These are phyloP conservation scores for Pocillopora verrucosa DNA, from an alignment of 64 coral and sea anemone species.

Conservation along the genomic window DNA sequence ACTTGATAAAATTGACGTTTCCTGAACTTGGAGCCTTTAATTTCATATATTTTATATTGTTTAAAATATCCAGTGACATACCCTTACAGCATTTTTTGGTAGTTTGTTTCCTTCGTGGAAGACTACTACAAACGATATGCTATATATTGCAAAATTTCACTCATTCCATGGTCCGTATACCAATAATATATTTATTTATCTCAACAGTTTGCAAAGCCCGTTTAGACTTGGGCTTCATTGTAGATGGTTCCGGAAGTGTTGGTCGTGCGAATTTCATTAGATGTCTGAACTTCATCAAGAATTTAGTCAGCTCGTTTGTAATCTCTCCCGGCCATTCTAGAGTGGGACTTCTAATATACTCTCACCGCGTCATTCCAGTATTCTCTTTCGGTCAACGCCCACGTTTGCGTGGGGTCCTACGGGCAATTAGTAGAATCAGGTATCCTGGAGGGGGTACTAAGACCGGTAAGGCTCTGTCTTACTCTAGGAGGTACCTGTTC, in stretches of 20 bases:
- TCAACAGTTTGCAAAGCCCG: conserved; percentile 63
- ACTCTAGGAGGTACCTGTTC: conserved; percentile 50
- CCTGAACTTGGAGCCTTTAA: conserved; percentile 5
- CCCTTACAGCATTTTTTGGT: too few relatives aligned
- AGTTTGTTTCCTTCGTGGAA: too few relatives aligned
- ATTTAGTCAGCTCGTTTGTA: conserved; percentile 69
- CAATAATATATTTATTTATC: not conserved
- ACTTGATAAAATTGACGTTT: not conserved
- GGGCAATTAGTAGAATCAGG: conserved; percentile 50
- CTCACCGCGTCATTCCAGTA: conserved; percentile 32
- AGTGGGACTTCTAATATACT: conserved; percentile 66
- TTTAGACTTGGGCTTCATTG: conserved; percentile 74
- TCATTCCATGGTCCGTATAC: too few relatives aligned
- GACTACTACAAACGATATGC: too few relatives aligned
- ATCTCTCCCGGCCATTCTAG: conserved; percentile 71
- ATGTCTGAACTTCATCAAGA: conserved; percentile 65
- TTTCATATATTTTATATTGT: too few relatives aligned
- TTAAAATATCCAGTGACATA: too few relatives aligned
- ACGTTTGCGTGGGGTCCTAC: conserved; percentile 34
- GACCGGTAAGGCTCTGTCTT: conserved; percentile 65
- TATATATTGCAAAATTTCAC: too few relatives aligned
- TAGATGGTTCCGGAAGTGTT: conserved; percentile 86
- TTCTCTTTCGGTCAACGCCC: conserved; percentile 59
- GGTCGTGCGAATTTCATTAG: conserved; percentile 69
- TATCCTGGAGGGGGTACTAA: conserved; percentile 66